These are phyloP conservation scores for Aspidiotus destructor DNA, from an alignment of 2,888 invertebrate species.

Conservation along the genomic window DNA sequence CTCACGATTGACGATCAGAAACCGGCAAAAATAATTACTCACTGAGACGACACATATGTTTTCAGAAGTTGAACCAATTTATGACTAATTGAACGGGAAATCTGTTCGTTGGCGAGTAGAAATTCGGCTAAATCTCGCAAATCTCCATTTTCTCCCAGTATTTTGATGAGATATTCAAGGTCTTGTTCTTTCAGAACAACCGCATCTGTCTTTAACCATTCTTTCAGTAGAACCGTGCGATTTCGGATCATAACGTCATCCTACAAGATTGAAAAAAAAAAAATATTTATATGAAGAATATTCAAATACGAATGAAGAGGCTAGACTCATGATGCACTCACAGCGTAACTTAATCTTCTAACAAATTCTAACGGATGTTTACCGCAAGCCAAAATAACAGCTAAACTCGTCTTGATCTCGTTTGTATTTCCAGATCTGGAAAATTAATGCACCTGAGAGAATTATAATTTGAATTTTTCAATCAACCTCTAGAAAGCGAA, in stretches of 20 bases:
- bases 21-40: not conserved
- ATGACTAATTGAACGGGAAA: slow-evolving; percentile 17
- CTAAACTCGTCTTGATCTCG: slow-evolving; percentile 11
- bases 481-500: not conserved
- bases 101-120: slow-evolving; percentile 11
- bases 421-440: slow-evolving; percentile 9
- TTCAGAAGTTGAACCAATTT: slow-evolving; percentile 9
- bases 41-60: slow-evolving; percentile 6
- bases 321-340: too few species aligned
- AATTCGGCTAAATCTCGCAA: slow-evolving; percentile 7
- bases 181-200: not conserved
- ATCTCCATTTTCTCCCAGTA: slow-evolving; percentile 20
- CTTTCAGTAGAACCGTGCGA: slow-evolving; percentile 15
- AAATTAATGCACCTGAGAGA: not conserved
- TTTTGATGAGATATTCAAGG: slow-evolving; percentile 17
- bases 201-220: slow-evolving; percentile 7
- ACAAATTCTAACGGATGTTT: slow-evolving; percentile 16
- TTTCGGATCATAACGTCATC: too few species aligned
- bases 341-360: not conserved
- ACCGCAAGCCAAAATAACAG: slow-evolving; percentile 12
- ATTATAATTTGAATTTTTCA: not conserved
- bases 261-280: too few species aligned
- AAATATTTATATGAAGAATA: too few species aligned
- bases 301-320: too few species aligned
- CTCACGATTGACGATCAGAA: not conserved